These are phyloP conservation scores for Sebastes fasciatus DNA, from an alignment of 2,113 vertebrate genomes.

Conservation along the genomic window DNA sequence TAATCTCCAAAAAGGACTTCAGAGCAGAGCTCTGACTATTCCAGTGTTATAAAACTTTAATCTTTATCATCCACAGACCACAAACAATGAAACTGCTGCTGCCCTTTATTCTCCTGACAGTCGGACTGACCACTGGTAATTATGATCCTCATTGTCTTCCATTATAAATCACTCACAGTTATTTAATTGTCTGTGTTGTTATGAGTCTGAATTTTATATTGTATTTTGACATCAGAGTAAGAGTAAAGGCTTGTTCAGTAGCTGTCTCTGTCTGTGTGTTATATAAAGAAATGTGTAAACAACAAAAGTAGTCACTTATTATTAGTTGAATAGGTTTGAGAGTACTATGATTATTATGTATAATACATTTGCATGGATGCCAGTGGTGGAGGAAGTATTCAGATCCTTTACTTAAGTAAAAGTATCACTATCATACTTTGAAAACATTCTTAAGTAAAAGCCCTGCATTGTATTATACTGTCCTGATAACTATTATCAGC, in stretches of 20 bases:
- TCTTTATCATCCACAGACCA: slow-evolving; percentile 13
- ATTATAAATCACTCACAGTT: neutral
- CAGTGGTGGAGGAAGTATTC: neutral
- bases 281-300: neutral
- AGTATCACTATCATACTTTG: neutral
- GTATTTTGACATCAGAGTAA: neutral
- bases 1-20: neutral
- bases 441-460: neutral
- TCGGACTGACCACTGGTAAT: slow-evolving; percentile 65
- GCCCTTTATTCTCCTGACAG: slow-evolving; percentile 54
- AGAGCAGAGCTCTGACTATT: slow-evolving; percentile 7
- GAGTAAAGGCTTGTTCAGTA: neutral
- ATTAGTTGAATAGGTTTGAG: neutral
- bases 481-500: neutral
- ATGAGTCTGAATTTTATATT: neutral
- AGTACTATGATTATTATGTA: neutral
- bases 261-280: neutral
- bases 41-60: neutral
- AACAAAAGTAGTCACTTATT: neutral
- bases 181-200: neutral
- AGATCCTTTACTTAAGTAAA: neutral
- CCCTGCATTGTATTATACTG: neutral
- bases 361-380: neutral
- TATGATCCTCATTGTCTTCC: neutral
- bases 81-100: slow-evolving; percentile 64